A percentile compares a stretch with the other conserved stretches of the same genome.
Evolutionary conservation across 2,797 vertebrate genomes (phyloP).

Genomic region (Microtus agrestis): DNA sequence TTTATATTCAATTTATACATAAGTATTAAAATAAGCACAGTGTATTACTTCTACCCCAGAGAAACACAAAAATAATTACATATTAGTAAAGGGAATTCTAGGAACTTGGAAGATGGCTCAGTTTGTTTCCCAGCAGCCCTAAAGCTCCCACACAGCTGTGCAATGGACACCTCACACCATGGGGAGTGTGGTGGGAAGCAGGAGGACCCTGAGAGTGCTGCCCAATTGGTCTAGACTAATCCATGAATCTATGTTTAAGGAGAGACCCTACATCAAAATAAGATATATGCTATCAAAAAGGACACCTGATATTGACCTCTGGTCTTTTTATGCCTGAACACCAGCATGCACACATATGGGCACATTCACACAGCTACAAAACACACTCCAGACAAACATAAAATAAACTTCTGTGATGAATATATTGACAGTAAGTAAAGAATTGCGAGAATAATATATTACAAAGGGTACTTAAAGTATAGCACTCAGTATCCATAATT

Average conservation of each 20-base stretch:
- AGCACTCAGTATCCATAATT: neutral
- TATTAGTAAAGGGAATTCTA: neutral
- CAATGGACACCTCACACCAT: neutral
- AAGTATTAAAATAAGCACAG: slow-evolving; percentile 41
- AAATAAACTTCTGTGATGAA: neutral
- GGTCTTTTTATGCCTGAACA: neutral
- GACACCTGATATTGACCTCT: neutral
- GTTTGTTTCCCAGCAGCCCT: neutral
- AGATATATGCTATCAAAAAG: neutral
- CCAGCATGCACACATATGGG: neutral
- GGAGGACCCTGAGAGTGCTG: neutral
- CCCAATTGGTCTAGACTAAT: neutral
- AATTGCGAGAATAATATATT: neutral
- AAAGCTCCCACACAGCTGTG: neutral
- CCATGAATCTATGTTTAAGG: neutral
- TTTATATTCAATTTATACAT: neutral
- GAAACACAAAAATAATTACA: neutral
- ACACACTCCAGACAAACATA: neutral
- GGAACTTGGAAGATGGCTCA: neutral
- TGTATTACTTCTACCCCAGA: neutral
- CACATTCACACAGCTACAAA: neutral
- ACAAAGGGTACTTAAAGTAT: neutral
- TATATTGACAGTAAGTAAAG: neutral
- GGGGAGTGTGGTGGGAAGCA: neutral
- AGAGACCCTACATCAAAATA: neutral